phyloP scores from a whole-genome alignment of 2,888 invertebrate species.

The Hydroisotoma schaefferi region DNA sequence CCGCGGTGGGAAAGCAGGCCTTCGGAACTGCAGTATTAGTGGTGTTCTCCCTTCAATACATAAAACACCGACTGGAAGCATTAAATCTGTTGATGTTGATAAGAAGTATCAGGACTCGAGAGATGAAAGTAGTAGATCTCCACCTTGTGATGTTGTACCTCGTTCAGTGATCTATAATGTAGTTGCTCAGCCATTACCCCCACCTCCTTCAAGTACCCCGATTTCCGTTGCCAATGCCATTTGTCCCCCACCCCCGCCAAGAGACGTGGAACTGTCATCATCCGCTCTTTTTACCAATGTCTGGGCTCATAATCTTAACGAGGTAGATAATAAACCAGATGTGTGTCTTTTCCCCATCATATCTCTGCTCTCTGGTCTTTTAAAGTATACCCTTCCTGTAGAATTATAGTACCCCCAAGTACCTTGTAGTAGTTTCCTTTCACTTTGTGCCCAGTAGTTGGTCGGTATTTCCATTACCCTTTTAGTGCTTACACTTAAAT shows the following conservation, averaged over 20 bases:
- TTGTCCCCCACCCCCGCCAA: conserved; percentile 43
- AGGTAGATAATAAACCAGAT: conserved; percentile 15
- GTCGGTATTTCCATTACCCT: too few relatives aligned
- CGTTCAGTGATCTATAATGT: conserved; percentile 46
- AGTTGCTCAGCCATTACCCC: conserved; percentile 27
- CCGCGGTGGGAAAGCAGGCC: neutral
- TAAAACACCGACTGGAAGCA: conserved; percentile 14
- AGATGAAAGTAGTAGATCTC: conserved; percentile 24
- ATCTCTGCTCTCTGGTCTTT: neutral
- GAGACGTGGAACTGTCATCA: conserved; percentile 14
- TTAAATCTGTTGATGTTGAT: conserved; percentile 9
- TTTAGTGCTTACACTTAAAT: neutral
- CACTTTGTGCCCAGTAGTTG: too few relatives aligned
- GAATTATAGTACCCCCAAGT: too few relatives aligned
- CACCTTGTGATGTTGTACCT: conserved; percentile 34
- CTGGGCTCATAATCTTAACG: conserved; percentile 18
- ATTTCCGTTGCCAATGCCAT: conserved; percentile 30
- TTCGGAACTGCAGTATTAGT: neutral
- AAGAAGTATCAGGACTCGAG: neutral
- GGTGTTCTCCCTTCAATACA: neutral
- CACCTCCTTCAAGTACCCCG: conserved; percentile 18
- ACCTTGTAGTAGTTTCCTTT: too few relatives aligned
- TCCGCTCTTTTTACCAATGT: conserved; percentile 8
- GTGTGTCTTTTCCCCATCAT: neutral
- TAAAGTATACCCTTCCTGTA: too few relatives aligned